These are phyloP conservation scores for Polietes domitor DNA, from an alignment of 2,888 invertebrate genomes.

Conservation along the genomic window DNA sequence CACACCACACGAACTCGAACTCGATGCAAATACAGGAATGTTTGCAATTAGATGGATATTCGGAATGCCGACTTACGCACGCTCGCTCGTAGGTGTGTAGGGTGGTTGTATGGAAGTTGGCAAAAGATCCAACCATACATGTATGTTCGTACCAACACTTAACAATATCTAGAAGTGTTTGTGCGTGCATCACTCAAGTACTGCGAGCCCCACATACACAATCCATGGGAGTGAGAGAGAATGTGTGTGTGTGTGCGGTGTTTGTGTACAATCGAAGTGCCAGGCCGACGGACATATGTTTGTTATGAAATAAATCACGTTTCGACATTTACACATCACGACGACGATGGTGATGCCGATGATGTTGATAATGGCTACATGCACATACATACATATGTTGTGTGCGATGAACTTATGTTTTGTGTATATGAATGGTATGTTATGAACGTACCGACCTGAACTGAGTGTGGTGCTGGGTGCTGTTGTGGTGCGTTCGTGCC, in stretches of 20 bases:
- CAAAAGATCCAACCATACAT: no score
- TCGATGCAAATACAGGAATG: conserved; percentile 4
- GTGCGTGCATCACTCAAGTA: background rate
- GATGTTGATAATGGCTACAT: background rate
- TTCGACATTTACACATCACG: conserved; percentile 39
- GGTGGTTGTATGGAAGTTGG: background rate
- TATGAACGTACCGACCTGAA: no score
- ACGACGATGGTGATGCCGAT: background rate
- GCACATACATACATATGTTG: background rate
- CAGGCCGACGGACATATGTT: conserved; percentile 22
- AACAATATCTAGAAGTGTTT: conserved; percentile 15
- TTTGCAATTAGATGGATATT: background rate
- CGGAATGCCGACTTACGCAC: conserved; percentile 2
- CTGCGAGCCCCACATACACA: background rate
- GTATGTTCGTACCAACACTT: conserved; percentile 3
- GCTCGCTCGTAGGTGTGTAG: background rate
- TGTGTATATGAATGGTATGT: no score
- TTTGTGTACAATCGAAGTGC: background rate
- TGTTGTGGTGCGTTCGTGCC: no score
- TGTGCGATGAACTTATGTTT: no score
- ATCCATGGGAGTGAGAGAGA: background rate
- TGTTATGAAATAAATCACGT: conserved; percentile 57
- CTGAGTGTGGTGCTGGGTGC: no score
- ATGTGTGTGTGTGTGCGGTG: conserved; percentile 16
- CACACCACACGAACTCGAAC: background rate